phyloP scores from a whole-genome alignment of 2,888 invertebrate genomes.

The Microplitis deprimator region DNA sequence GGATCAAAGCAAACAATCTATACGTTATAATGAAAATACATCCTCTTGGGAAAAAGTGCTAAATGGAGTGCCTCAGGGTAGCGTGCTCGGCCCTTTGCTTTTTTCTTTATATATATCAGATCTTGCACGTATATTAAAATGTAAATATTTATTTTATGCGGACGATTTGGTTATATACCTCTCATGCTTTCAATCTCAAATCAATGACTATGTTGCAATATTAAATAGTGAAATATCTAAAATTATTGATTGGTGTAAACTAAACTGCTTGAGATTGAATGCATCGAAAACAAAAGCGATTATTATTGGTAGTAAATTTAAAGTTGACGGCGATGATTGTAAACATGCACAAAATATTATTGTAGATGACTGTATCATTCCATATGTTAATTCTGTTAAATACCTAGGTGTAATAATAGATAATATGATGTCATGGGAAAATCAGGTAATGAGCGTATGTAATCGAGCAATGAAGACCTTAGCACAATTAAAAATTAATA shows the following conservation, averaged over 20 bases:
- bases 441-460: not conserved
- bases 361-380: not conserved
- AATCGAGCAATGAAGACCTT: not conserved
- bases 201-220: too few relatives aligned
- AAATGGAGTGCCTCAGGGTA: conserved; percentile 3
- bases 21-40: not conserved
- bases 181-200: too few relatives aligned
- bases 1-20: conserved; percentile 9
- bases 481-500: not conserved
- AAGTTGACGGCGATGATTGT: not conserved
- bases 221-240: too few relatives aligned
- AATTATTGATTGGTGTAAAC: not conserved
- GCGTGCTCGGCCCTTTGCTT: conserved; percentile 2
- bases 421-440: not conserved
- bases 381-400: not conserved
- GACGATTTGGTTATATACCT: too few relatives aligned
- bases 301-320: not conserved
- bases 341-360: not conserved
- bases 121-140: not conserved
- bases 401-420: not conserved
- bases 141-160: too few relatives aligned
- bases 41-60: not conserved
- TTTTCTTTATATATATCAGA: conserved; percentile 1
- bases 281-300: conserved; percentile 17
- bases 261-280: conserved; percentile 15